Percentiles rank a stretch among this genome's conserved stretches.
Evolutionary conservation across 2,797 vertebrate genomes (phyloP).

Genomic region (Crax fasciolata): DNA sequence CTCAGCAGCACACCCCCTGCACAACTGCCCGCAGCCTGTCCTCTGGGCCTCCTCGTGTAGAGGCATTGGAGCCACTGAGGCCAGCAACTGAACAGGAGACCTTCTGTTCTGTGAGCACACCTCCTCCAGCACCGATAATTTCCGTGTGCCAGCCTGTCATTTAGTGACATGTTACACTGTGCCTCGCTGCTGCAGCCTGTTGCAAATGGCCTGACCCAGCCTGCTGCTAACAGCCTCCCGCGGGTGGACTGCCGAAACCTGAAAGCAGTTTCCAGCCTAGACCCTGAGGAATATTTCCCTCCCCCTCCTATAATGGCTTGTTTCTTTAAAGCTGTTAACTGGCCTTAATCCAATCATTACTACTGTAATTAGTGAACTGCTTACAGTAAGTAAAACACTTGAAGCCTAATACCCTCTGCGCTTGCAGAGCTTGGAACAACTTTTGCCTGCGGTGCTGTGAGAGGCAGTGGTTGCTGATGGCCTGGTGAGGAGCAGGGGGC

Average conservation of each 20-base stretch:
- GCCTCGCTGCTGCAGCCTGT: neutral
- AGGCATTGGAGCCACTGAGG: neutral
- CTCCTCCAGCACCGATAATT: neutral
- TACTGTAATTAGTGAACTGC: conserved; percentile 68
- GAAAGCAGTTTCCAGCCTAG: neutral
- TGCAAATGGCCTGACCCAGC: neutral
- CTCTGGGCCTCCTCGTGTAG: neutral
- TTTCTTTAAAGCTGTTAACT: conserved; percentile 60
- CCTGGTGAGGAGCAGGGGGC: neutral
- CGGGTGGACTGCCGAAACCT: neutral
- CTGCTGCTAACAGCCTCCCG: neutral
- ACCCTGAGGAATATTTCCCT: neutral
- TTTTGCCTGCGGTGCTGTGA: neutral
- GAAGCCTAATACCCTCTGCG: conserved; percentile 6
- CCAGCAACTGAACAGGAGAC: neutral
- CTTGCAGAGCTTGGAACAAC: conserved; percentile 18
- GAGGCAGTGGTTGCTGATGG: neutral
- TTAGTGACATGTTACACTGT: neutral
- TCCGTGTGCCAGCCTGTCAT: neutral
- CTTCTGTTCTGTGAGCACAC: conserved; percentile 9
- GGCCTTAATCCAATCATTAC: conserved; percentile 65
- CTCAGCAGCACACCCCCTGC: neutral
- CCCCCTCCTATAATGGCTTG: neutral
- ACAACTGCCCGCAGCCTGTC: neutral
- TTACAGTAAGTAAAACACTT: conserved; percentile 59